phyloP scores from a whole-genome alignment of 2,888 invertebrate species.

The Anorthoa munda region DNA sequence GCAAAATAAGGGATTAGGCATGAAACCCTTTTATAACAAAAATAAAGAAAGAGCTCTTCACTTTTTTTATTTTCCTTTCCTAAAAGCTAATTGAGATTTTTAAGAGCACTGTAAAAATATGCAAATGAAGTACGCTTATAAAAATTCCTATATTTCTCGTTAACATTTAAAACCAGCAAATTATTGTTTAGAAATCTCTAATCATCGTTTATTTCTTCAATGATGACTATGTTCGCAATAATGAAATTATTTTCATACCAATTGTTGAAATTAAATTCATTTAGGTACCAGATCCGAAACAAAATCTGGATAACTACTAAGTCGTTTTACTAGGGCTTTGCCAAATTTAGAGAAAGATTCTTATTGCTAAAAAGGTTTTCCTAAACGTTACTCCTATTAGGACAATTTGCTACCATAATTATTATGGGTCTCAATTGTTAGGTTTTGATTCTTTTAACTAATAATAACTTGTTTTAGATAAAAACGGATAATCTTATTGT shows the following conservation, averaged over 20 bases:
- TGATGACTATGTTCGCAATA: neutral
- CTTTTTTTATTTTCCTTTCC: neutral
- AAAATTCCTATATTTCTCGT: neutral
- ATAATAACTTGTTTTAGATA: too few relatives aligned
- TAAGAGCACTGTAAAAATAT: too few relatives aligned
- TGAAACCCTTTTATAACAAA: neutral
- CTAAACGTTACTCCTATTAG: neutral
- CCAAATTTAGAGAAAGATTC: neutral
- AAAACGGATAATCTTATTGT: too few relatives aligned
- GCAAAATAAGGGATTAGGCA: too few relatives aligned
- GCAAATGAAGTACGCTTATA: neutral
- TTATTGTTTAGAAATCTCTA: neutral
- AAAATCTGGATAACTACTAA: neutral
- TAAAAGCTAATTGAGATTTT: neutral
- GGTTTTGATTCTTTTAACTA: too few relatives aligned
- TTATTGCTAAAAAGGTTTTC: neutral
- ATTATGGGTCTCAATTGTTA: neutral
- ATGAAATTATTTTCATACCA: neutral
- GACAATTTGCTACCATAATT: constrained; percentile 11
- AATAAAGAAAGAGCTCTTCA: too few relatives aligned
- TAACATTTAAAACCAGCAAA: neutral
- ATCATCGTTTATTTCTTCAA: neutral
- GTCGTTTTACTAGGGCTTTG: neutral
- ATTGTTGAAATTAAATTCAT: neutral
- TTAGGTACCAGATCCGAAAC: neutral